Percentiles rank a stretch among this genome's conserved stretches.
These are phyloP conservation scores for Drosophila malerkotliana DNA, from an alignment of 1,140 invertebrate genomes.

Conservation along the genomic window DNA sequence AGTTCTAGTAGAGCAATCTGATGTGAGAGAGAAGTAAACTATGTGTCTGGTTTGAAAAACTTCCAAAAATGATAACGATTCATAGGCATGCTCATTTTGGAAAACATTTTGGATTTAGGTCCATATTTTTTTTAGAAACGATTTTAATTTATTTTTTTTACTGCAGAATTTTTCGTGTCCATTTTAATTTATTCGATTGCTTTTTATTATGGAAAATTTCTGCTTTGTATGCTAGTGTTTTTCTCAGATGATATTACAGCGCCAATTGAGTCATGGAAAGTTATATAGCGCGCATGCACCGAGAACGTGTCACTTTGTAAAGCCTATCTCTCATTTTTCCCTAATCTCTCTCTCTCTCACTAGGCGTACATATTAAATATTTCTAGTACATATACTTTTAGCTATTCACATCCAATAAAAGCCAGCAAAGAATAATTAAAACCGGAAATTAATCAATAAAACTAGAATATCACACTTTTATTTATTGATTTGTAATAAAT, in stretches of 20 bases:
- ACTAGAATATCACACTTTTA: not conserved
- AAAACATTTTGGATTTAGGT: not conserved
- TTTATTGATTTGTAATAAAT: not conserved
- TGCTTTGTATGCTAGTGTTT: constrained; percentile 25
- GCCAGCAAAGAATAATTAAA: not conserved
- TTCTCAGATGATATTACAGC: constrained; percentile 47
- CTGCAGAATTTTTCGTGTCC: no score
- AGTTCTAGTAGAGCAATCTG: not conserved
- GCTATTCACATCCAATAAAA: not conserved
- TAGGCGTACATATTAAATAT: constrained; percentile 45
- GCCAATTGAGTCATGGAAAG: not conserved
- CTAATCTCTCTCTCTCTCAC: not conserved
- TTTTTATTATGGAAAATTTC: not conserved
- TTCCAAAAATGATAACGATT: not conserved
- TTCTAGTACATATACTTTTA: constrained; percentile 5
- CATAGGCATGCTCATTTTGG: not conserved
- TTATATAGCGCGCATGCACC: constrained; percentile 12
- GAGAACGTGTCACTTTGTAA: constrained; percentile 17
- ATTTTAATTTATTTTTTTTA: not conserved
- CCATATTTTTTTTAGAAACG: not conserved
- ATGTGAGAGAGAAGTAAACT: not conserved
- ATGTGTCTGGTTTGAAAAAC: not conserved
- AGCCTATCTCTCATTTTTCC: not conserved
- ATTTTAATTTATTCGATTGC: not conserved
- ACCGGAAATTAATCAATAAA: not conserved